Percentiles rank a stretch among this genome's conserved stretches.
phyloP scores from a whole-genome alignment of 2,797 vertebrate genomes.

The Poecilia gillii region DNA sequence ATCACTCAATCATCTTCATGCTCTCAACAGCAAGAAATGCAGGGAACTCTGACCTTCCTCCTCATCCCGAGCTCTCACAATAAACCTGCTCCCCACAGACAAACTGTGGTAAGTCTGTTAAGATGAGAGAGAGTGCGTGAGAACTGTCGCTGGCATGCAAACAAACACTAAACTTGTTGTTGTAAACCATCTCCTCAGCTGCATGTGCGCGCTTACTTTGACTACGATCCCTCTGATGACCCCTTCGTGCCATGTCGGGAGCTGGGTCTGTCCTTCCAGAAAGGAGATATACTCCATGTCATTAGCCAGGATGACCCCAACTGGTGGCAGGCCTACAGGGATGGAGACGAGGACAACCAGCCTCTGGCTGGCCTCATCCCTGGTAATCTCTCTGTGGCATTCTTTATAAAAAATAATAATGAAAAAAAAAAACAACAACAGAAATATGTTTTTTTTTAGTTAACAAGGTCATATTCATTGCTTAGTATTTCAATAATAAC shows the following conservation, averaged over 20 bases:
- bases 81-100: constrained; percentile 86
- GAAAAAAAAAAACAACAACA: too few relatives aligned
- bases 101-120: constrained; percentile 90
- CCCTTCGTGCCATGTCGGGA: constrained; percentile 97
- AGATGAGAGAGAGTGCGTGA: constrained; percentile 5
- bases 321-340: constrained; percentile 99
- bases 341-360: constrained; percentile 97
- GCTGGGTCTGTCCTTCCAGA: constrained; percentile 95
- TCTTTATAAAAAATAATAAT: background rate
- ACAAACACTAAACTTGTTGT: constrained; percentile 16
- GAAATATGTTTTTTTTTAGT: background rate
- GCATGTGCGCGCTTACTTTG: constrained; percentile 95
- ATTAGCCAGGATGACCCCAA: constrained; percentile 98
- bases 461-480: background rate
- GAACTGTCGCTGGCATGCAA: constrained; percentile 28
- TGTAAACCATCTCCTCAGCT: constrained; percentile 80
- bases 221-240: constrained; percentile 97
- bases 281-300: constrained; percentile 97
- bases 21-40: constrained; percentile 90
- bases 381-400: constrained; percentile 76
- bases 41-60: constrained; percentile 93
- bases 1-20: constrained; percentile 20
- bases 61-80: constrained; percentile 92
- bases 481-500: background rate
- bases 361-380: constrained; percentile 95